Evolutionary conservation across 2,888 invertebrate genomes (phyloP).

Genomic region (Rotaria sp.): DNA sequence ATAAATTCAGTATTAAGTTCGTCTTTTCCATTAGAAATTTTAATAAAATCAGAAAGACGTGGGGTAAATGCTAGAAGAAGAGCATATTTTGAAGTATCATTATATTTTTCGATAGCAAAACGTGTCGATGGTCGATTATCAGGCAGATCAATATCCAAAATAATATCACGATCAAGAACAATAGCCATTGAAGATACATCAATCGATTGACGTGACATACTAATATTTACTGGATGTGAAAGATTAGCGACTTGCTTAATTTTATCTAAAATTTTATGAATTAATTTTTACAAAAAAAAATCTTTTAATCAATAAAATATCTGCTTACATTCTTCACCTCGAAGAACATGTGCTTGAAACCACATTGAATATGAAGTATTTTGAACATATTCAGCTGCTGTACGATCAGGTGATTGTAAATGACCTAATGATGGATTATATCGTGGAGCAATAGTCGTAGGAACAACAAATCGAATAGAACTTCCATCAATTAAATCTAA

Average conservation of each 20-base stretch:
- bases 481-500: neutral
- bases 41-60: neutral
- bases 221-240: neutral
- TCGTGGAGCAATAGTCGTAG: neutral
- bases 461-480: neutral
- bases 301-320: neutral
- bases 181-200: neutral
- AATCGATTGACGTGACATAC: neutral
- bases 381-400: neutral
- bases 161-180: neutral
- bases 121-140: neutral
- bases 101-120: neutral
- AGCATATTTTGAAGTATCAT: neutral
- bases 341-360: neutral
- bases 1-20: neutral
- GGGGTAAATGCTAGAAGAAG: neutral
- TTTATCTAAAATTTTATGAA: neutral
- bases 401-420: neutral
- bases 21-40: neutral
- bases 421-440: neutral
- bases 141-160: neutral
- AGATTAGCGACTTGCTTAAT: neutral
- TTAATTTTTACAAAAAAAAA: neutral
- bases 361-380: neutral
- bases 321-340: neutral